These are phyloP conservation scores for Venustaconcha ellipsiformis DNA, from an alignment of 1,140 invertebrate genomes.

Conservation along the genomic window DNA sequence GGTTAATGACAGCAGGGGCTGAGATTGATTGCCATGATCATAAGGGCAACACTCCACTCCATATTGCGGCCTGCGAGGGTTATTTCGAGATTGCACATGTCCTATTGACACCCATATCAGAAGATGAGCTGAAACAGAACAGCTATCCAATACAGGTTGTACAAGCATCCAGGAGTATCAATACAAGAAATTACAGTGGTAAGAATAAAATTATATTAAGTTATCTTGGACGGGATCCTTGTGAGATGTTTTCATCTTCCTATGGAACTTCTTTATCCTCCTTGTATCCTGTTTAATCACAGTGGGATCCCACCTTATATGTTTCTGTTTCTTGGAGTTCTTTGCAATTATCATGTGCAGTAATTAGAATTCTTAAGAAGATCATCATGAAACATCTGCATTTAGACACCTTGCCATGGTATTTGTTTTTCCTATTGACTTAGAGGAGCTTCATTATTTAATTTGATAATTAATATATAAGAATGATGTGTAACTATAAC, in stretches of 20 bases:
- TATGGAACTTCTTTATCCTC: too few relatives aligned
- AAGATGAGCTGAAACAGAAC: slow-evolving; percentile 42
- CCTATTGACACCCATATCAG: slow-evolving; percentile 74
- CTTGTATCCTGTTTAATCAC: too few relatives aligned
- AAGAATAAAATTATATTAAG: slow-evolving; percentile 59
- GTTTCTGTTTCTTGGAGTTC: too few relatives aligned
- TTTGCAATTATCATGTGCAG: too few relatives aligned
- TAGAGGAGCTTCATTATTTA: neutral
- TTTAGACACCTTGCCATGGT: too few relatives aligned
- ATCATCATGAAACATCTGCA: too few relatives aligned
- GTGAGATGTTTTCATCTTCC: too few relatives aligned
- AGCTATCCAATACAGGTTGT: slow-evolving; percentile 57
- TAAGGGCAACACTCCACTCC: slow-evolving; percentile 53
- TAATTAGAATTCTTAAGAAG: too few relatives aligned
- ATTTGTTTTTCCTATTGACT: too few relatives aligned
- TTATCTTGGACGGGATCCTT: too few relatives aligned
- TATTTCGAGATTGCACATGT: slow-evolving; percentile 75
- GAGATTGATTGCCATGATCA: slow-evolving; percentile 51
- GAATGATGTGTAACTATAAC: slow-evolving; percentile 1
- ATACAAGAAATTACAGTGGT: slow-evolving; percentile 86
- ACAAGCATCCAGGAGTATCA: slow-evolving; percentile 72
- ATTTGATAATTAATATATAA: neutral
- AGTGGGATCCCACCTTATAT: too few relatives aligned
- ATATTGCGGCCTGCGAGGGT: slow-evolving; percentile 71
- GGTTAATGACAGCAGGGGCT: slow-evolving; percentile 79